A percentile compares a stretch with the other conserved stretches of the same genome.
These are phyloP conservation scores for Biston betularia DNA, from an alignment of 2,888 invertebrate species.

Conservation along the genomic window DNA sequence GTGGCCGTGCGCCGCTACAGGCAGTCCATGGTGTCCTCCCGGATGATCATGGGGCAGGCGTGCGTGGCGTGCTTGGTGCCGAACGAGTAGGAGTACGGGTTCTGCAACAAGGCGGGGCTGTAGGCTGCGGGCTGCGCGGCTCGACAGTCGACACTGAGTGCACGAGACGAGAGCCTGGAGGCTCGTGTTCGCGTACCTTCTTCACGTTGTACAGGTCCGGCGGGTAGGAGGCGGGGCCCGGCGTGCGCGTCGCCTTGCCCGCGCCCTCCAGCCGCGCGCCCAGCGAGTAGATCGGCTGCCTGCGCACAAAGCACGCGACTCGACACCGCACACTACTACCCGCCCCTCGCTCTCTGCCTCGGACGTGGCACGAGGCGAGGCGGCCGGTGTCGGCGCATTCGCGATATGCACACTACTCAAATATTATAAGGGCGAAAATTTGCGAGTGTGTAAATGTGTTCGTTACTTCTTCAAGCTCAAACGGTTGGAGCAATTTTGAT, in stretches of 20 bases:
- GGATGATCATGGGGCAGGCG: conserved; percentile 85
- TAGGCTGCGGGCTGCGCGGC: too few relatives aligned
- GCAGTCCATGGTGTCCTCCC: conserved; percentile 86
- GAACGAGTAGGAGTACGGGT: conserved; percentile 85
- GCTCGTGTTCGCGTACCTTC: conserved; percentile 58
- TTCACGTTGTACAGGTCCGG: conserved; percentile 78
- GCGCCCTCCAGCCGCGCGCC: conserved; percentile 66
- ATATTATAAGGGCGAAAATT: too few relatives aligned
- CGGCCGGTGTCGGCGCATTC: too few relatives aligned
- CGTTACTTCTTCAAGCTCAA: too few relatives aligned
- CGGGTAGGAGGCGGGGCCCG: conserved; percentile 81
- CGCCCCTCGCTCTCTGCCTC: too few relatives aligned
- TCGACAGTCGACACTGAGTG: too few relatives aligned
- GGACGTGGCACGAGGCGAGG: too few relatives aligned
- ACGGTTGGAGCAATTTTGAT: too few relatives aligned
- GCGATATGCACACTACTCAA: too few relatives aligned
- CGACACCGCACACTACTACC: background rate
- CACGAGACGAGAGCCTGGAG: too few relatives aligned
- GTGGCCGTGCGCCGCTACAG: conserved; percentile 49
- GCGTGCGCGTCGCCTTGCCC: conserved; percentile 62
- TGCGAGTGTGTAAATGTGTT: too few relatives aligned
- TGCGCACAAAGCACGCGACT: conserved; percentile 33
- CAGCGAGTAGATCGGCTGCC: conserved; percentile 75
- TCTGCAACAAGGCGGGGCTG: conserved; percentile 57
- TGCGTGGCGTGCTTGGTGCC: conserved; percentile 85